A percentile compares a stretch with the other conserved stretches of the same genome.
phyloP scores from a whole-genome alignment of 2,888 invertebrate species.

The Watsonalla cultraria region DNA sequence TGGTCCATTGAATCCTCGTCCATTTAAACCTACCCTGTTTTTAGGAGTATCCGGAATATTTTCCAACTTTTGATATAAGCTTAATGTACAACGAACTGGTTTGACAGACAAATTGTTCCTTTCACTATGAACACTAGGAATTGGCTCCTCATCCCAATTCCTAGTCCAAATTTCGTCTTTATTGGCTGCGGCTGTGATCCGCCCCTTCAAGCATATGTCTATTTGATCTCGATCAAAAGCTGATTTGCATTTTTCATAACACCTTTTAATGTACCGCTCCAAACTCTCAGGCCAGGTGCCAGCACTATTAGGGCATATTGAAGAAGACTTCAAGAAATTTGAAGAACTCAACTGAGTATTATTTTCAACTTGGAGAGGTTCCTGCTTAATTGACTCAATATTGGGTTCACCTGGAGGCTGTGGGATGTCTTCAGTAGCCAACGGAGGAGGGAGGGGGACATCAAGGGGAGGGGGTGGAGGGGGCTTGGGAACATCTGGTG shows the following conservation, averaged over 20 bases:
- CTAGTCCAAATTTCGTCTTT: slow-evolving; percentile 92
- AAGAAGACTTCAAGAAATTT: slow-evolving; percentile 52
- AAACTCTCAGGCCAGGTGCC: slow-evolving; percentile 89
- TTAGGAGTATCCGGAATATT: slow-evolving; percentile 41
- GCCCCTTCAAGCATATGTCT: slow-evolving; percentile 95
- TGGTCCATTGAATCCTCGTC: slow-evolving; percentile 39
- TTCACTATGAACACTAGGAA: slow-evolving; percentile 92
- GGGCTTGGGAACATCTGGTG: slow-evolving; percentile 62
- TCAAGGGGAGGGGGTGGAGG: slow-evolving; percentile 45
- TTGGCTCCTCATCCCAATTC: slow-evolving; percentile 96
- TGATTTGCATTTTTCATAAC: slow-evolving; percentile 94
- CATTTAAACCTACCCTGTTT: slow-evolving; percentile 35
- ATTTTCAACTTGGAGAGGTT: slow-evolving; percentile 33
- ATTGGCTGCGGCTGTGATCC: slow-evolving; percentile 93
- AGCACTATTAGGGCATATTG: slow-evolving; percentile 50
- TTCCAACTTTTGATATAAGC: slow-evolving; percentile 78
- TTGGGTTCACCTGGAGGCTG: slow-evolving; percentile 51
- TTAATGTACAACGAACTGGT: slow-evolving; percentile 77
- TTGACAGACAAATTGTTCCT: slow-evolving; percentile 82
- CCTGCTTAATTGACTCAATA: slow-evolving; percentile 24
- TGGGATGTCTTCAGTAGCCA: slow-evolving; percentile 63
- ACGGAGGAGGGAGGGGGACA: slow-evolving; percentile 65
- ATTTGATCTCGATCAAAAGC: slow-evolving; percentile 95
- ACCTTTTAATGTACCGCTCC: slow-evolving; percentile 93
- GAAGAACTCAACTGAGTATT: slow-evolving; percentile 45